Evolutionary conservation across 2,113 vertebrate genomes (phyloP).

Genomic region (Microtus montanus): DNA sequence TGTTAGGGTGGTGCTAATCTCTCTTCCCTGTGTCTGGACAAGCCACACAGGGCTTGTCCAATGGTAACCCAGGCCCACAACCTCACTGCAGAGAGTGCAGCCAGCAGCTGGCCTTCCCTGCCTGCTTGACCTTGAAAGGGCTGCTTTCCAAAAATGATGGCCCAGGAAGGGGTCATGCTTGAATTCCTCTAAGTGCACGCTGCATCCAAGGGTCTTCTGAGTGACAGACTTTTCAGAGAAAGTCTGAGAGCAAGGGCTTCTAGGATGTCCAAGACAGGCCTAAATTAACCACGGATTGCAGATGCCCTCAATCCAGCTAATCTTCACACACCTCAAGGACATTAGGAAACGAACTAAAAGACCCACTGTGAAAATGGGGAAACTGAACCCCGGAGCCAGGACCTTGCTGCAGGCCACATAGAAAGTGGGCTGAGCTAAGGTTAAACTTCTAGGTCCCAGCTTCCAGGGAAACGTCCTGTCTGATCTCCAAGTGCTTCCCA

Average conservation of each 20-base stretch:
- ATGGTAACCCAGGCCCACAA: not conserved
- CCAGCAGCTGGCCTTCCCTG: not conserved
- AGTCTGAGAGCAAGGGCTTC: not conserved
- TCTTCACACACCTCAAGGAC: not conserved
- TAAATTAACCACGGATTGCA: not conserved
- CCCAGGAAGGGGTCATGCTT: not conserved
- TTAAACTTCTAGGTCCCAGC: not conserved
- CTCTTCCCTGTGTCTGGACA: not conserved
- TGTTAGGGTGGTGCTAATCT: not conserved
- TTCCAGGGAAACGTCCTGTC: not conserved
- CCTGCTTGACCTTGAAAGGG: not conserved
- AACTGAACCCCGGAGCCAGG: not conserved
- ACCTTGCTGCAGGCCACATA: not conserved
- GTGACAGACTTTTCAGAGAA: not conserved
- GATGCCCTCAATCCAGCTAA: not conserved
- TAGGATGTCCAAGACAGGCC: not conserved
- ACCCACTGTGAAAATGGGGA: not conserved
- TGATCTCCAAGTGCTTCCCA: not conserved
- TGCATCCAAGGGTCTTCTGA: not conserved
- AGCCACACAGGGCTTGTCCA: not conserved
- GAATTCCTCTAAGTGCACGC: not conserved
- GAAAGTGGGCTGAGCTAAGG: not conserved
- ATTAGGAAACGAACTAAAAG: not conserved
- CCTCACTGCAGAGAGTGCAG: not conserved
- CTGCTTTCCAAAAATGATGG: not conserved